Evolutionary conservation across 2,888 invertebrate genomes (phyloP), one percentile per base, ranked within the genome.

Genomic region (Agriopis marginaria): DNA sequence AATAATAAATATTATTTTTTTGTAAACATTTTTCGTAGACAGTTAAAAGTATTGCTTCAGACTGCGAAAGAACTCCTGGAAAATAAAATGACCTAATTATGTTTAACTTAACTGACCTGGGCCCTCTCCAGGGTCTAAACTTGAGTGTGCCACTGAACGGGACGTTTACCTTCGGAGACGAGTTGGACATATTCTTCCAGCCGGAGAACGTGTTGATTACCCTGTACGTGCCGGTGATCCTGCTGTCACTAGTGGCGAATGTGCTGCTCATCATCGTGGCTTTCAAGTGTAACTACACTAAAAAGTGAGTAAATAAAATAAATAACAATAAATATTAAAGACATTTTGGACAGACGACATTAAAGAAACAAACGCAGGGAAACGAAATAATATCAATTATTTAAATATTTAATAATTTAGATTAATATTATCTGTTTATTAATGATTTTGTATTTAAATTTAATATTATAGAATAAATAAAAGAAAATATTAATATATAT

Each of bases 221-320:
- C 0, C 88, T 96, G 23, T 97, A 97, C 76, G 94, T 96, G 66
- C 96, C 96, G 0, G 92, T 96, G 5, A 96, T 96, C 70, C 77
- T 96, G 14, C 79, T 96, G 58, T 96, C 96, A 0, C 85, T 96
- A 23, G 86, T 95, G 8, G 95, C 96, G 4, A 96, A 97, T 79
- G 89, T 95, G n/a, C 87, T 96, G 10, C 95, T 96, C 1, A 96
- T 97, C 64, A 89, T 96, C 4, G 96, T 96, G 0, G 96, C 96
- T 62, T 94, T 96, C 71, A 96, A 96, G 79, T 96, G 96, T 80
- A 95, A 96, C 74, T 96, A 96, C 77, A 96, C 96, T 80, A 94
- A 96, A 80, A 96, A 95, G 97, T 96, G 88, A 94, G 95, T 51
- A 47, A 23, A 23, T 23, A 23, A 23, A 23, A 23, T 23, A 23